Percentiles rank a stretch among this genome's conserved stretches.
Conservation (phyloP, 2,797 vertebrate species). For the Kryptopterus vitreolus region DNA sequence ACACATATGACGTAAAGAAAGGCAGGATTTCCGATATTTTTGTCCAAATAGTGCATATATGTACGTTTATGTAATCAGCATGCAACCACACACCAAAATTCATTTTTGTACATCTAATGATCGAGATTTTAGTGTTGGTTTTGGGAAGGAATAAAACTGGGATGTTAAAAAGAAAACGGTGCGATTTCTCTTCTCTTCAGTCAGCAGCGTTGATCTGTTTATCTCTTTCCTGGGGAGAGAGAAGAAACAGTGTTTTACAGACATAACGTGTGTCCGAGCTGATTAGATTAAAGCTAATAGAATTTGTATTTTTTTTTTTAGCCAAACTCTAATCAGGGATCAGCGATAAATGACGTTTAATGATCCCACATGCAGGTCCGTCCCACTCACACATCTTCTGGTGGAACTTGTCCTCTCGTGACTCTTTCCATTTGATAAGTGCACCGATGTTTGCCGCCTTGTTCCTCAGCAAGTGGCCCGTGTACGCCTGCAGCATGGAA, state of each 20-base stretch:
- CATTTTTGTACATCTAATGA: neutral
- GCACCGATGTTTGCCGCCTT: slow-evolving; percentile 56
- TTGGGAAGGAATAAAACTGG: neutral
- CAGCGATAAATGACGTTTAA: too few relatives aligned
- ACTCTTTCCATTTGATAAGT: slow-evolving; percentile 78
- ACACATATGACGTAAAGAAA: too few relatives aligned
- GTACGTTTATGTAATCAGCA: neutral
- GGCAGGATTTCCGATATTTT: too few relatives aligned
- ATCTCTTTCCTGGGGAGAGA: neutral
- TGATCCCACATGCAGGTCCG: neutral
- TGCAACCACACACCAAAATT: neutral
- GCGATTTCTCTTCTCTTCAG: neutral
- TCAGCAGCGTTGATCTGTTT: neutral
- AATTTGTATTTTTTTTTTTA: too few relatives aligned
- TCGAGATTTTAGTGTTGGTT: neutral
- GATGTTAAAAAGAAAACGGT: neutral
- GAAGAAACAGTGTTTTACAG: neutral
- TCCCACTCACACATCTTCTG: neutral
- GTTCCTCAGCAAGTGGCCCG: slow-evolving; percentile 58
- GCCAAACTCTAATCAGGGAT: neutral
- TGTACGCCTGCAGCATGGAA: slow-evolving; percentile 67
- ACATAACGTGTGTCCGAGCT: neutral
- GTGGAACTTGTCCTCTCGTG: slow-evolving; percentile 47
- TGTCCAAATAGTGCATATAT: neutral
- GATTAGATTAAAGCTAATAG: too few relatives aligned